These are phyloP conservation scores for Glaucidium brasilianum DNA, from an alignment of 2,113 vertebrate genomes.

Conservation along the genomic window DNA sequence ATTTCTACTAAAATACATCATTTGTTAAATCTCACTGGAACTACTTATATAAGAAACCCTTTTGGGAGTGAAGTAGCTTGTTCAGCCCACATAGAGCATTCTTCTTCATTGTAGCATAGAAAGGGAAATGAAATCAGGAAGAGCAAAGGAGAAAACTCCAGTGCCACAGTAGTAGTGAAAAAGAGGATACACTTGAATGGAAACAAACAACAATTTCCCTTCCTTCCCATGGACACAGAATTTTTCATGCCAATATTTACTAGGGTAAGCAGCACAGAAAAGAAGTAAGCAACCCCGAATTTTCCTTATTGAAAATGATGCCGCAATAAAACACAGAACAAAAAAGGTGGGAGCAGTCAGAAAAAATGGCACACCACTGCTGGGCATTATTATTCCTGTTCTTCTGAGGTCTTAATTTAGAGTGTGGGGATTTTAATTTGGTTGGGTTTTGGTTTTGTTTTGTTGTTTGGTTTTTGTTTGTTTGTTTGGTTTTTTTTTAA, in stretches of 20 bases:
- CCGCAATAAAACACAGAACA: neutral
- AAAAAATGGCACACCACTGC: neutral
- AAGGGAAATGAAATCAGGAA: neutral
- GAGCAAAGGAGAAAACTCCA: neutral
- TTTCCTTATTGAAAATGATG: conserved; percentile 1
- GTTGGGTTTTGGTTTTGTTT: too few species aligned
- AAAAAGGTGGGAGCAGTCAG: neutral
- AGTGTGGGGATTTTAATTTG: neutral
- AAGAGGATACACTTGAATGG: neutral
- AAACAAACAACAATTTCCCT: neutral
- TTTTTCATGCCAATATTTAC: neutral
- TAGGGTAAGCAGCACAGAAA: neutral
- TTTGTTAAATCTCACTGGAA: neutral
- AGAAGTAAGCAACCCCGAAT: neutral
- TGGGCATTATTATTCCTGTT: conserved; percentile 2
- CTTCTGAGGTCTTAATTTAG: neutral
- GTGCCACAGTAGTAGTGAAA: neutral
- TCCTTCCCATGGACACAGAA: neutral
- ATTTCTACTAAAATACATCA: neutral
- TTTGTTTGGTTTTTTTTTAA: neutral
- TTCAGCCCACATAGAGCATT: neutral
- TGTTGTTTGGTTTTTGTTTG: neutral
- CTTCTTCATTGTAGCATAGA: neutral
- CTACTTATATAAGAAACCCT: neutral
- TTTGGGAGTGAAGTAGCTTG: neutral